Base-by-base conservation (phyloP, 2,797 vertebrate species). In the Sebastes hopkinsi region DNA sequence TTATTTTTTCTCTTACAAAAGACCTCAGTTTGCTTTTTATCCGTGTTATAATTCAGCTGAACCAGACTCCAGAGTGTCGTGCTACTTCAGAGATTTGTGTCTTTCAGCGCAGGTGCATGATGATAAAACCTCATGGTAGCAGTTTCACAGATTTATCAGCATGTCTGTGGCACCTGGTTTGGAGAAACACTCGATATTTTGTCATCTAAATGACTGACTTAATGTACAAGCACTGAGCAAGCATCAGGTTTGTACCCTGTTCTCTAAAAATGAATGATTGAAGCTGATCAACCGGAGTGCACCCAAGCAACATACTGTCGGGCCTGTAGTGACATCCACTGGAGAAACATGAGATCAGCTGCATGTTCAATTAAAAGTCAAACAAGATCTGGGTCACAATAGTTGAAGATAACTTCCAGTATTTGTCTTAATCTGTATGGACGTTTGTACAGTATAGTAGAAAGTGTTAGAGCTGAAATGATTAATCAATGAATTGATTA, bases 311-410 rank as follows among this genome's bases (percentile, higher is more conserved):
- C 20, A 30, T 18, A 50, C 52, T 81, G 34, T 18, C 6, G 74
- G 59, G 18, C 69, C 81, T 83, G 76, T 86, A 80, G 75, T 89
- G 86, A 86, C 85, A 87, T 87, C 83, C 82, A 74, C 80, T 88
- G 86, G 82, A 83, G 82, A 83, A 80, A 77, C 38, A 70, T 58
- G 61, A 81, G 34, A 85, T 74, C 16, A 85, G 71, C 79, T n/a
- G 46, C 25, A 29, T 42, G 5, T 30, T 81, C 8, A 56, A 8
- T 70, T 34, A 23, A 38, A 34, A 32, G 64, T 77, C 54, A 38
- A 62, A 77, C 10, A 46, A 50, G 36, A 62, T 29, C 58, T 70
- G 8, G 4, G 32, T 87, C 59, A 60, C 34, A 29, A 4, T 4
- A 60, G 29, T 6, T 30, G 22, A 32, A 76, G 13, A 54, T 60